Evolutionary conservation across 2,888 invertebrate species (phyloP), one percentile per base, ranked within the genome.

Genomic region (Oeneis ivallda): DNA sequence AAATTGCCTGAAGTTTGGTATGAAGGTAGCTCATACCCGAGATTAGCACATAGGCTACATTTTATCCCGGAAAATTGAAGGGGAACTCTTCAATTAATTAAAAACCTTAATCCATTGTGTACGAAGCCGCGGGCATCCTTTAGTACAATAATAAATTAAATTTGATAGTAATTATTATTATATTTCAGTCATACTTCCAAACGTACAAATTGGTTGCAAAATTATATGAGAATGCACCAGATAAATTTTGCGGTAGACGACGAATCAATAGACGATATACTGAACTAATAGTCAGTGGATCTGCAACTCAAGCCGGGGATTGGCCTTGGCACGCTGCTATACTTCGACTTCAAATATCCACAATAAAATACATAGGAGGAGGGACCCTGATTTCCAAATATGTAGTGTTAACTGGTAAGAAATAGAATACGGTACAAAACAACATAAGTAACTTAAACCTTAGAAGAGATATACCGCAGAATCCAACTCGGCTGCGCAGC

Each of bases 301-400:
- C 72, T 8, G 72, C 78, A 0, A 81, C 85, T 0, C 79, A 80
- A 39, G 77, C 83, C 2, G 88, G 87, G 6, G 84, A 87, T 65
- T 88, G 85, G 85, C 87, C 87, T 0, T 88, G 87, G 87, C 88
- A 87, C 72, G 79, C 75, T 0, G 87, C 86, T 0, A 64, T 88
- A 37, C 82, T 80, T 45, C 76, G 76, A 56, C 58, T 80, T 0
- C 71, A 80, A 5, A 72, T 74, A 15, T 65, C 71, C 0, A 68
- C 68, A 0, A 69, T 81, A 2, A 76, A 75, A 19, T 87, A 85
- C 49, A 83, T 79, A 8, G 87, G 87, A 66, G 87, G 87, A 3
- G 87, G 87, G 5, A 85, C 84, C 6, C 64, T 88, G 49, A 64
- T 87, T 2, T 79, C 81, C 0, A 76, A 79, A 50, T 77, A 71